Base-by-base conservation (phyloP, 1,140 invertebrate genomes). In the Neelides sp. region DNA sequence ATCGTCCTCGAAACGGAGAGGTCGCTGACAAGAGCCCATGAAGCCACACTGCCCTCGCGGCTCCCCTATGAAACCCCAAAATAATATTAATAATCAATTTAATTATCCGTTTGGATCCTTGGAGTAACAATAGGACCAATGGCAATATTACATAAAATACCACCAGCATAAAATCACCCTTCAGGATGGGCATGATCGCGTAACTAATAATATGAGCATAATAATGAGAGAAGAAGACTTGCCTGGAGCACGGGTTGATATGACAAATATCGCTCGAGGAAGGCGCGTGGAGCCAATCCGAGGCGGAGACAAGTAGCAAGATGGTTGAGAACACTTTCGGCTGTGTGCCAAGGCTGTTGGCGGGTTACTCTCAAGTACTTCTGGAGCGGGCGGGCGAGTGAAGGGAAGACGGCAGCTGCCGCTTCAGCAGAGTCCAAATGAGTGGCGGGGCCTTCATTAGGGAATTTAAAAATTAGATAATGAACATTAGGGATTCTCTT, bases 371-470 rank as follows among this genome's bases (percentile, higher is more conserved):
- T 75, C 35, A 98, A 71, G 69, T 93, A 98, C 68, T 98, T 98
- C 69, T 97, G 93, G 44, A 98, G 71, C 1, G 93, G 85, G 44
- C 91, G 75, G 0, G 92, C 88, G 74, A 98, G 82, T 0, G 90
- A 93, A 4, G 92, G 92, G 65, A 98, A 98, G 17, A 98, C 88
- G 0, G 93, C 89, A 64, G 95, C 88, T 0, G 94, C 93, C 13
- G 93, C 92, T 71, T 98, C 93, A 59, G 85, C 78, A 1, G 92
- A 83, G 65, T 94, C 89, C 75, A 98, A 83, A 0, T 85, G 64
- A 72, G 77, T 55, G 69, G 78, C 57, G 27, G 72, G 67, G 52
- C 73, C 73, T 73, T 57, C 15, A 43, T 42, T 19, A 51, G 49
- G 32, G n/a, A 32, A 8, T 32, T n/a, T 8, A 8, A 32, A 32